These are phyloP conservation scores for Anagyrus pseudococci DNA, from an alignment of 2,888 invertebrate species.

Conservation along the genomic window DNA sequence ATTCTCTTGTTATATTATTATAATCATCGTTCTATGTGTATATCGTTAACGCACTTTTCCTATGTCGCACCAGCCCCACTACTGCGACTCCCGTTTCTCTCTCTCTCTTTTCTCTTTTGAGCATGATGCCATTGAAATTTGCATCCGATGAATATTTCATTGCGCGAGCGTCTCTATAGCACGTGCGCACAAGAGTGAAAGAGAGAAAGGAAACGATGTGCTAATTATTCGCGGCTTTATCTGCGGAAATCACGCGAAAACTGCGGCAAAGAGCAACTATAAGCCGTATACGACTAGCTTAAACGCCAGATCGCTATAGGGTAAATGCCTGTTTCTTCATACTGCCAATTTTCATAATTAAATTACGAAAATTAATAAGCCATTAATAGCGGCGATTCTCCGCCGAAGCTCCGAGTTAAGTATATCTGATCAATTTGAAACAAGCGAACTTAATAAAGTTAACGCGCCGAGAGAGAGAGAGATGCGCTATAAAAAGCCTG, in stretches of 20 bases:
- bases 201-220: slow-evolving; percentile 29
- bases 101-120: slow-evolving; percentile 25
- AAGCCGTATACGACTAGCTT: background rate
- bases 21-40: background rate
- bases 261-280: background rate
- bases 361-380: slow-evolving; percentile 3
- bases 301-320: too few relatives aligned
- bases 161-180: background rate
- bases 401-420: too few relatives aligned
- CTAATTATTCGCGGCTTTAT: slow-evolving; percentile 34
- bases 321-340: background rate
- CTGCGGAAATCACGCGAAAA: slow-evolving; percentile 39
- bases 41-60: background rate
- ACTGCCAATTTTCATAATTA: background rate
- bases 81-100: background rate
- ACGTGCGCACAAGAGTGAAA: slow-evolving; percentile 18
- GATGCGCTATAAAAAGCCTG: too few relatives aligned
- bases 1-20: too few relatives aligned
- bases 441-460: too few relatives aligned
- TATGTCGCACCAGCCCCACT: slow-evolving; percentile 5
- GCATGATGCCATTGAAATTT: too few relatives aligned
- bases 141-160: slow-evolving; percentile 41
- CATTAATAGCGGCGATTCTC: too few relatives aligned
- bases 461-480: too few relatives aligned
- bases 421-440: too few relatives aligned